Evolutionary conservation across 1,140 invertebrate genomes (phyloP).

Genomic region (Solen grandis): DNA sequence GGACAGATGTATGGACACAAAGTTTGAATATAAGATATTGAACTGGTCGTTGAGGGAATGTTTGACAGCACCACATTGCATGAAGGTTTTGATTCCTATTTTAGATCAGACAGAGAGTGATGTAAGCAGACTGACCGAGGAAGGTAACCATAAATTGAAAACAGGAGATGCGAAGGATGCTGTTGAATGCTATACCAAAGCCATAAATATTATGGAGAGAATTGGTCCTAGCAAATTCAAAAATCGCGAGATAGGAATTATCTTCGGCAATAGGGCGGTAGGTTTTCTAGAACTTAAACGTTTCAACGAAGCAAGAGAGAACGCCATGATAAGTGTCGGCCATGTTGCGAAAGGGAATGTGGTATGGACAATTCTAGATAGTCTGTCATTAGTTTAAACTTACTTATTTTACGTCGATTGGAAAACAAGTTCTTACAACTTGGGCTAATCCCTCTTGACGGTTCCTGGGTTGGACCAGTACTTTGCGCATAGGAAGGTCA

Average conservation of each 20-base stretch:
- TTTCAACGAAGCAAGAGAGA: slow-evolving; percentile 87
- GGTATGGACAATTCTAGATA: too few relatives aligned
- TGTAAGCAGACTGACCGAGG: slow-evolving; percentile 74
- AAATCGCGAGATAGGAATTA: slow-evolving; percentile 87
- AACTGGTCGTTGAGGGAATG: too few relatives aligned
- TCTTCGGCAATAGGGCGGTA: slow-evolving; percentile 95
- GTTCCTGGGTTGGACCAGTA: too few relatives aligned
- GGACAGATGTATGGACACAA: too few relatives aligned
- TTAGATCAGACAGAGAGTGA: slow-evolving; percentile 6
- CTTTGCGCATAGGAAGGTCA: too few relatives aligned
- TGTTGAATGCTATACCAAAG: slow-evolving; percentile 89
- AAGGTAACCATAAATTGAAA: slow-evolving; percentile 91
- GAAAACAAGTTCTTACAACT: too few relatives aligned
- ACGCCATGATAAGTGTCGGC: slow-evolving; percentile 90
- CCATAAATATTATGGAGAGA: slow-evolving; percentile 85
- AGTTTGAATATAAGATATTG: too few relatives aligned
- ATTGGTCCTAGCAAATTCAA: slow-evolving; percentile 16
- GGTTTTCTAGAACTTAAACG: slow-evolving; percentile 90
- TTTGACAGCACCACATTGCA: too few relatives aligned
- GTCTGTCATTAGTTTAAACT: too few relatives aligned
- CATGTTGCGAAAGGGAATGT: slow-evolving; percentile 93
- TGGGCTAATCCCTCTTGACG: too few relatives aligned
- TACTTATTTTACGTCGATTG: too few relatives aligned
- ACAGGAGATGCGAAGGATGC: slow-evolving; percentile 89
- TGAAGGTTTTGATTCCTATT: too few relatives aligned